Evolutionary conservation across 2,888 invertebrate species (phyloP), one percentile per base, ranked within the genome.

Genomic region (Torymus auratus): DNA sequence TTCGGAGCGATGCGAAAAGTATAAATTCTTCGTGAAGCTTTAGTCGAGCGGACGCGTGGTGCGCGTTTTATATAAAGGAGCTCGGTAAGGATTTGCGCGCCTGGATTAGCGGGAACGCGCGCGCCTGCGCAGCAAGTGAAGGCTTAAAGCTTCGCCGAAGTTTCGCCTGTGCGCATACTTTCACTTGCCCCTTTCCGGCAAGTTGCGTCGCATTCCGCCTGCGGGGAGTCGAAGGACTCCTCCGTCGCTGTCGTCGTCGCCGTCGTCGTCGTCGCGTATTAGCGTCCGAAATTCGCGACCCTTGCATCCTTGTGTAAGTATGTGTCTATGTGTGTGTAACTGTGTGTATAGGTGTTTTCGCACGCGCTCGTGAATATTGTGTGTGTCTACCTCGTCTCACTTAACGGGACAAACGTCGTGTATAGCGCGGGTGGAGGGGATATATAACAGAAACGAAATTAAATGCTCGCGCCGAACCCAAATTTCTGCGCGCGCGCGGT

Each of bases 391-490:
- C 52, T 12, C 28, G 52, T 68, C 41, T 15, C 60, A 61, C 60
- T 23, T 69, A 41, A 61, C 15, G 41, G 55, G 61, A 23, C 3
- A 28, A 56, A 61, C 12, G 50, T 53, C 3, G 56, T 41, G 41
- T 41, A 41, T 41, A 41, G 5, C 41, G 41, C 41, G 7, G 41
- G 41, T 41, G 55, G 28, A 12, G 15, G 55, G 55, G n/a, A 5
- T 14, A 10, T 17, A 15, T 73, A 5, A 14, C 14, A 52, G 78
- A 62, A 68, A 73, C 78, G 68, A 73, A 78, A 78, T 73, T 61
- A 68, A 73, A 68, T 10, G 56, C 20, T 55, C 17, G 61, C 41
- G 61, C 41, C 7, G 41, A 41, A 41, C 41, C 41, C 41, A 41
- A 41, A 41, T 41, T 10, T 41, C 41, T 5, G 41, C 41, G 41